These are phyloP conservation scores for Drosophila lacicola DNA, from an alignment of 2,888 invertebrate genomes.

Conservation along the genomic window DNA sequence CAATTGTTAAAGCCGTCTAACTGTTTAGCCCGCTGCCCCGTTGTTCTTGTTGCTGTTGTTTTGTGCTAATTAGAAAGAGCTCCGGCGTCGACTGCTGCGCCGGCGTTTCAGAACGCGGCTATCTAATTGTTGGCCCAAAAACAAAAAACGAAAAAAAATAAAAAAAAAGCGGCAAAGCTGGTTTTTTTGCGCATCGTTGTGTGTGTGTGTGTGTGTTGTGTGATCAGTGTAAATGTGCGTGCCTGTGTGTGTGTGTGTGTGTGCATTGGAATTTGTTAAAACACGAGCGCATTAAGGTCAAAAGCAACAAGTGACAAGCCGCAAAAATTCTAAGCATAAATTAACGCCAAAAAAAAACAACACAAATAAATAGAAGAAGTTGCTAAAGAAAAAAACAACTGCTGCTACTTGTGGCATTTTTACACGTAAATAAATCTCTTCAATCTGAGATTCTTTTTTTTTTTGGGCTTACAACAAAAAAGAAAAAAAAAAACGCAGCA, in stretches of 20 bases:
- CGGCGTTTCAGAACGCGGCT: constrained; percentile 59
- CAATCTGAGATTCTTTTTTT: constrained; percentile 31
- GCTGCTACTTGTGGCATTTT: constrained; percentile 27
- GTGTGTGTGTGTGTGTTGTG: constrained; percentile 31
- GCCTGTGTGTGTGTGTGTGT: constrained; percentile 30
- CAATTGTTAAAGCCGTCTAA: constrained; percentile 41
- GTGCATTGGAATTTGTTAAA: constrained; percentile 74
- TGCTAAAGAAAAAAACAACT: constrained; percentile 5
- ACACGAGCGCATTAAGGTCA: constrained; percentile 70
- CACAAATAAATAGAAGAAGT: constrained; percentile 18
- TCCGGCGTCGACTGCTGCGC: constrained; percentile 51
- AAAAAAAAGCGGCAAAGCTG: constrained; percentile 58
- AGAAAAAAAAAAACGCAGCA: constrained; percentile 28
- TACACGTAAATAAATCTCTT: constrained; percentile 40
- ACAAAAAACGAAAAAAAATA: constrained; percentile 40
- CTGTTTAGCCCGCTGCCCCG: constrained; percentile 27
- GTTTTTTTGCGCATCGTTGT: constrained; percentile 64
- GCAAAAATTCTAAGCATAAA: constrained; percentile 63
- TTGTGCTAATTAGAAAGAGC: constrained; percentile 60
- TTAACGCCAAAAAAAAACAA: constrained; percentile 38
- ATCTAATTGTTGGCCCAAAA: constrained; percentile 66
- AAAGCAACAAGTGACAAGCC: constrained; percentile 72
- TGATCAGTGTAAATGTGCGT: constrained; percentile 14
- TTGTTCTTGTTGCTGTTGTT: constrained; percentile 38
- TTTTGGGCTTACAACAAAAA: constrained; percentile 33